A percentile compares a stretch with the other conserved stretches of the same genome.
Conservation (phyloP, 2,113 vertebrate species). For the Cepphus grylle region DNA sequence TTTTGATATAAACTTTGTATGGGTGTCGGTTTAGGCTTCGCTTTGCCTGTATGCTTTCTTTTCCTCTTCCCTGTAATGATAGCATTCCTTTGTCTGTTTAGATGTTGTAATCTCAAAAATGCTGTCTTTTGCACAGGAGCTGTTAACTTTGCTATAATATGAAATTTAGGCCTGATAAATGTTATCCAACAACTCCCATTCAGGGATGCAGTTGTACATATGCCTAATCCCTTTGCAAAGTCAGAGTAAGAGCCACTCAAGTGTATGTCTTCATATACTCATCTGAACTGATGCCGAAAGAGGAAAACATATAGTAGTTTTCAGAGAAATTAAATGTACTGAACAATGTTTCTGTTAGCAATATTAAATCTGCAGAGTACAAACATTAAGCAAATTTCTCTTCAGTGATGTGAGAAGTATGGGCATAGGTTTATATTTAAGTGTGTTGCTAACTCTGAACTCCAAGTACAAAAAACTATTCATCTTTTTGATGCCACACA, state of each 20-base stretch:
- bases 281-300: neutral
- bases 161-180: neutral
- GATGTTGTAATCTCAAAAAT: neutral
- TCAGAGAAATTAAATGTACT: neutral
- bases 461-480: neutral
- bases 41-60: neutral
- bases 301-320: neutral
- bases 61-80: neutral
- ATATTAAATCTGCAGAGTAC: neutral
- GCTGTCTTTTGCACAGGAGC: neutral
- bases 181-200: neutral
- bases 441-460: neutral
- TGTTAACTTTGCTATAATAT: neutral
- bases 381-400: neutral
- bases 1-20: neutral
- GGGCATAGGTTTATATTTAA: neutral
- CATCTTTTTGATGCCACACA: neutral
- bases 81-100: neutral
- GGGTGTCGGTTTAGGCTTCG: neutral
- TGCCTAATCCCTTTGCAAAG: neutral
- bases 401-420: neutral
- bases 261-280: neutral
- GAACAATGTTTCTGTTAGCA: neutral
- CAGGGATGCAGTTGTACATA: neutral
- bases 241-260: neutral